Conservation (phyloP, 2,797 vertebrate species). For the Alca torda region DNA sequence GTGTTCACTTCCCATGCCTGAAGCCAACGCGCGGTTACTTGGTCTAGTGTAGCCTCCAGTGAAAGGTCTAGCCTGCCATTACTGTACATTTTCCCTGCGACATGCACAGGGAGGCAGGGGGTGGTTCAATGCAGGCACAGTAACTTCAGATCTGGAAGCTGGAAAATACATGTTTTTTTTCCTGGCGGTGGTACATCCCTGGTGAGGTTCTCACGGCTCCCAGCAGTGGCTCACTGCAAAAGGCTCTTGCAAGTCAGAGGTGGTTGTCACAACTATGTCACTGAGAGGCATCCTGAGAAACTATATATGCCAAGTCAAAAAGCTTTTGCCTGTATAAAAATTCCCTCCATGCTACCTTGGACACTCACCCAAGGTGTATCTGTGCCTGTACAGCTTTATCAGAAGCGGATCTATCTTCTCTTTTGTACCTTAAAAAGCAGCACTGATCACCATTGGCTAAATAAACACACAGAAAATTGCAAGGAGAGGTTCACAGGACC, state of each 20-base stretch:
- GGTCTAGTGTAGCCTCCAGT: not conserved
- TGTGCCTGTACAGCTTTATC: not conserved
- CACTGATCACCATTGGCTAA: not conserved
- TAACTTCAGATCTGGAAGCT: not conserved
- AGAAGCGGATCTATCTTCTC: not conserved
- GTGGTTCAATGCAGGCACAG: not conserved
- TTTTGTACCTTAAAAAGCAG: not conserved
- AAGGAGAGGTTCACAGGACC: not conserved
- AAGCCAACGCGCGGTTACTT: not conserved
- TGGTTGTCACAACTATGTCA: not conserved
- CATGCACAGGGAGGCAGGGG: no score
- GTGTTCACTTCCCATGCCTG: not conserved
- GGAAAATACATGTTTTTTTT: not conserved
- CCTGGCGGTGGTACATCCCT: not conserved
- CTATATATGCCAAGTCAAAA: not conserved
- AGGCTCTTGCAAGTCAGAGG: not conserved
- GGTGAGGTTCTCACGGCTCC: not conserved
- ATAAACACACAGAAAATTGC: not conserved
- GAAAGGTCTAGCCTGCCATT: not conserved
- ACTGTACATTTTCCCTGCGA: not conserved
- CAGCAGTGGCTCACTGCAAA: not conserved
- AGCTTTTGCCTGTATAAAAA: not conserved
- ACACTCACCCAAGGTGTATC: not conserved
- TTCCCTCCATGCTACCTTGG: not conserved
- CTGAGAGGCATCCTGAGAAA: not conserved